Evolutionary conservation across 2,113 vertebrate species (phyloP).

Genomic region (Cavia aperea): DNA sequence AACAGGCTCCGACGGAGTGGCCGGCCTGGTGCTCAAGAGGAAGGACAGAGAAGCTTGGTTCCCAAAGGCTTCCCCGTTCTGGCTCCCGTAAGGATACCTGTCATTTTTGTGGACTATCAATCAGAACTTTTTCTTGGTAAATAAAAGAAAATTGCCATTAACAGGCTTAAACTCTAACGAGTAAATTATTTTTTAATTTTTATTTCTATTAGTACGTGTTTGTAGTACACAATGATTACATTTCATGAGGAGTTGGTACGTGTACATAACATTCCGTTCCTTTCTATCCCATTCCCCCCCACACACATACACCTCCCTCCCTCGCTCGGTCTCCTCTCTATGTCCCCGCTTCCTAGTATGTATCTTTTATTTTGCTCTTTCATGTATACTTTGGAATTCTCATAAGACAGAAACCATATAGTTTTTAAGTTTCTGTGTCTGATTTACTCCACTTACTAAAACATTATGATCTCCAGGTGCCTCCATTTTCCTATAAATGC

Average conservation of each 20-base stretch:
- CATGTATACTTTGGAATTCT: background rate
- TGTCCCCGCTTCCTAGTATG: background rate
- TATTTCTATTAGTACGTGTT: background rate
- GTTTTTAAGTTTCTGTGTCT: background rate
- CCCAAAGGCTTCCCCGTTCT: background rate
- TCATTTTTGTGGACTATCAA: background rate
- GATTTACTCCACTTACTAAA: background rate
- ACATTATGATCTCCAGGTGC: background rate
- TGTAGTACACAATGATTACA: background rate
- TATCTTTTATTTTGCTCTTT: background rate
- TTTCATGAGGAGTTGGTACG: background rate
- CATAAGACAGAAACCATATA: background rate
- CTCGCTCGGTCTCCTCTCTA: background rate
- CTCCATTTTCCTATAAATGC: background rate
- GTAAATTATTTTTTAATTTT: background rate
- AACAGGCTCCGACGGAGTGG: too few species aligned
- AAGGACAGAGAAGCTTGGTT: background rate
- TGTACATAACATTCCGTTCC: background rate
- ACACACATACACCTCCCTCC: background rate
- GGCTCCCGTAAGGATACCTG: background rate
- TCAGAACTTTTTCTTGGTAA: background rate
- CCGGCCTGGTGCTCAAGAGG: background rate
- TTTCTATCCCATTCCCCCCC: background rate
- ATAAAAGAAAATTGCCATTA: background rate
- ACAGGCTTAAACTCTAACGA: background rate